Percentiles rank a stretch among this genome's conserved stretches.
Conservation (phyloP, 2,113 vertebrate genomes). For the zebrafish (Danio rerio) region GRCz12tu NC_133193.1:50720001-50720500, state of each 20-base stretch:
- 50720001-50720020: background rate
- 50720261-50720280: constrained; percentile 39
- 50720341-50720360: background rate
- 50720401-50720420: background rate
- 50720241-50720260: constrained; percentile 17
- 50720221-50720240: constrained; percentile 43
- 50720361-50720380: background rate
- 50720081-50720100: no score
- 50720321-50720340: background rate
- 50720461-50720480: background rate
- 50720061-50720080: constrained; percentile 28
- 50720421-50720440: background rate
- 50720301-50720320: constrained; percentile 17
- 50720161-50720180: constrained; percentile 47
- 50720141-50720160: constrained; percentile 46
- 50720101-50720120: constrained; percentile 8
- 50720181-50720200: constrained; percentile 45
- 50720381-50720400: background rate
- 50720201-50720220: constrained; percentile 42
- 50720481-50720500: no score
- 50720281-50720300: constrained; percentile 2
- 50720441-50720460: background rate
- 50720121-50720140: constrained; percentile 43
- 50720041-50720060: constrained; percentile 27
- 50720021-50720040: constrained; percentile 19